Evolutionary conservation across 2,888 invertebrate species (phyloP), one percentile per base, ranked within the genome.

Genomic region (Scaptomyza cyrtandrae): DNA sequence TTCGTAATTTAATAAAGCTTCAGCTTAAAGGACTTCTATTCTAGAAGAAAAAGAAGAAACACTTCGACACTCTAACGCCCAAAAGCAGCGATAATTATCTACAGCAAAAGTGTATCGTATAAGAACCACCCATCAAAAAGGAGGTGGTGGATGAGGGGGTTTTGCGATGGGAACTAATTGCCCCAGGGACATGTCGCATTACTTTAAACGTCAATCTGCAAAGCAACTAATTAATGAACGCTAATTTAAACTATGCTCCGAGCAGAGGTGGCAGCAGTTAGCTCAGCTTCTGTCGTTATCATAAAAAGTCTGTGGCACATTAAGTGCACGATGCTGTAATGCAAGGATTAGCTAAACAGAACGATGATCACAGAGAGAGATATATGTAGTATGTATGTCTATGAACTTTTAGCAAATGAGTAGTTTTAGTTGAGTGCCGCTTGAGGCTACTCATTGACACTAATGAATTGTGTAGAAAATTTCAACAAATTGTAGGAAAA

Each of bases 141-240:
- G n/a, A n/a, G 37, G 11, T 19, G 50, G 0, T 29, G 41, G n/a
- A n/a, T 27, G 41, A 6, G 48, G 35, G 27, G 37, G 35, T 37
- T n/a, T 14, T 14, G 55, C n/a, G 52, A 39, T 6, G 19, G 53
- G 24, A 53, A 61, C 74, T 79, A 76, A 79, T 79, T 79, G 69
- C 76, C 66, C 59, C 65, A 63, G 67, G 79, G 76, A 78, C 69
- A 76, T 48, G 66, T 66, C 69, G 69, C 76, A 74, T 79, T 78
- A 74, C 73, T 80, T 75, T 65, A 79, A 80, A 80, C 72, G 78
- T 86, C 85, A 85, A 85, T 85, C 80, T 68, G 65, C 71, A 75
- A 67, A 69, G 74, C 71, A 56, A 64, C 80, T 86, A 85, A 86
- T 85, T 86, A 86, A 87, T 85, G 82, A 68, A 73, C 70, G 74